Evolutionary conservation across 2,113 vertebrate species (phyloP), one percentile per base, ranked within the genome.

Genomic region (Piliocolobus tephrosceles): DNA sequence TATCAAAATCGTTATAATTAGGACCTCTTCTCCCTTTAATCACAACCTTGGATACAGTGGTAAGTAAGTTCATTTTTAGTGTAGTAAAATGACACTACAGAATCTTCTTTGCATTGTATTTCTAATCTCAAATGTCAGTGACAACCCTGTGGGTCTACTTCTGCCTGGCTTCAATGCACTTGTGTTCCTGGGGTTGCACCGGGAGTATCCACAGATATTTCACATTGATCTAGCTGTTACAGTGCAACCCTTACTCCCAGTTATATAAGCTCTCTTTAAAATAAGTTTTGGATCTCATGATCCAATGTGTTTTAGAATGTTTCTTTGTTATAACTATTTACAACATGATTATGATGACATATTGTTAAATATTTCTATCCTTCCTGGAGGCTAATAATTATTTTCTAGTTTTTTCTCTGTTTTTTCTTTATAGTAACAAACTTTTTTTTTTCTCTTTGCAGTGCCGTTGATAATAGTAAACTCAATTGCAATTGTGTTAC

Each of bases 381-480:
- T 75, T 90, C 61, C 14, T 81, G 25, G 32, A 83, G 92, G n/a
- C 47, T 86, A 43, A 6, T 72, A 43, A 58, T 22, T 52, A 2
- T 35, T 13, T 72, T 23, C 83, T 92, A 38, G 40, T 75, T 82
- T 95, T 91, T 90, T n/a, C 40, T 40, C 43, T 78, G 35, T 14
- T 47, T 92, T 92, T 85, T 97, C 70, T 85, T 96, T 82, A 90
- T 94, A 92, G 20, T 98, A 94, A 98, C 81, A 82, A 87, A 47
- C 68, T 72, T 43, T 75, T 18, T 73, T n/a, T n/a, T 70, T 72
- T 94, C 92, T 81, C 70, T 80, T 97, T 97, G 7, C 98, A 99
- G 99, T 99, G 96, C 99, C 99, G 27, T 97, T 99, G 90, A 99
- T 99, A 97, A 98, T 99, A 27, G 98, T 99, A 95, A 99, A 99